Percentiles rank a stretch among this genome's conserved stretches.
Conservation (phyloP, 2,888 invertebrate genomes). For the Dasypogon diadema region DNA sequence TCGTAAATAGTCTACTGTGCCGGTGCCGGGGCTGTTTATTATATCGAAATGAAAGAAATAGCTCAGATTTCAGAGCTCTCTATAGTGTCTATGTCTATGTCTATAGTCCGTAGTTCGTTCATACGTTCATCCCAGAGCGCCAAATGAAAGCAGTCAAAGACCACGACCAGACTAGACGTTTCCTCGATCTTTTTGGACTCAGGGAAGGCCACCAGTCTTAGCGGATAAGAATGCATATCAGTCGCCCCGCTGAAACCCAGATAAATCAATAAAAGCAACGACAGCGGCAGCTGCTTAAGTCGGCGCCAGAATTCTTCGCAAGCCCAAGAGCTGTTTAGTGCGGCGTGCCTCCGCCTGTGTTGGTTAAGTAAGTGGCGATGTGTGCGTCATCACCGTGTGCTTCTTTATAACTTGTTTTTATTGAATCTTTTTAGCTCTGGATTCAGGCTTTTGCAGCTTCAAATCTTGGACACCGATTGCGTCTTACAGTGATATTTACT, state of each 20-base stretch:
- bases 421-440: not conserved
- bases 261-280: slow-evolving; percentile 71
- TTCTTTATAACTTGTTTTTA: slow-evolving; percentile 1
- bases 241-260: slow-evolving; percentile 59
- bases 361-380: slow-evolving; percentile 52
- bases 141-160: slow-evolving; percentile 35
- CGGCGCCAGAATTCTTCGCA: slow-evolving; percentile 71
- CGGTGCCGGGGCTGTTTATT: not conserved
- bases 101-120: too few relatives aligned
- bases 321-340: slow-evolving; percentile 60
- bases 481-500: too few relatives aligned
- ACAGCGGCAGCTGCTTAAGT: slow-evolving; percentile 70
- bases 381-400: not conserved
- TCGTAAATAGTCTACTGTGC: slow-evolving; percentile 1
- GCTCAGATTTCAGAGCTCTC: slow-evolving; percentile 2
- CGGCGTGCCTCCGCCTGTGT: slow-evolving; percentile 63
- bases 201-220: slow-evolving; percentile 44
- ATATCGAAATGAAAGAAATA: slow-evolving; percentile 7
- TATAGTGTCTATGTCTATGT: not conserved
- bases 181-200: slow-evolving; percentile 46
- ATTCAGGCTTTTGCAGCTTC: not conserved
- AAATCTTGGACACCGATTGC: too few relatives aligned
- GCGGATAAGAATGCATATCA: slow-evolving; percentile 40
- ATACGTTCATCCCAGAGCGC: slow-evolving; percentile 5
- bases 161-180: slow-evolving; percentile 39